A percentile compares a stretch with the other conserved stretches of the same genome.
Evolutionary conservation across 2,113 vertebrate genomes (phyloP).

Genomic region (Anoura caudifer): DNA sequence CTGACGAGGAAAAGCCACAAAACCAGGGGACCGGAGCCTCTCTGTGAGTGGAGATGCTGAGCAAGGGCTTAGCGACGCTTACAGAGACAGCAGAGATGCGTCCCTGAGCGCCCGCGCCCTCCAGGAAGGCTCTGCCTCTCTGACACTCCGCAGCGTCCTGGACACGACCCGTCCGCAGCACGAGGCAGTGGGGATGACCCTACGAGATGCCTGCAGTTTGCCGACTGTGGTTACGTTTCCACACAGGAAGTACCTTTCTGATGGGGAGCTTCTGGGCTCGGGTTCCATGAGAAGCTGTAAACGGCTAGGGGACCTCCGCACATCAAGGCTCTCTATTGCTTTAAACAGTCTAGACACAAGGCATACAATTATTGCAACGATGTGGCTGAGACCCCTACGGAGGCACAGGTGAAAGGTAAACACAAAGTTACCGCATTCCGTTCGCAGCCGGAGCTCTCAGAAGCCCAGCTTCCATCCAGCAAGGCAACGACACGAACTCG

Average conservation of each 20-base stretch:
- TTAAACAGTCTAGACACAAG: not conserved
- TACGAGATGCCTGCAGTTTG: accelerated
- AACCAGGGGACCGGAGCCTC: not conserved
- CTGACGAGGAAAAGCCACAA: not conserved
- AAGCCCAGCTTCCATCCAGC: not conserved
- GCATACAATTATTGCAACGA: accelerated
- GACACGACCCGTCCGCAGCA: not conserved
- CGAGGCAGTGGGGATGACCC: not conserved
- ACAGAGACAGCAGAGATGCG: not conserved
- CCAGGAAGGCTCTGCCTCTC: accelerated
- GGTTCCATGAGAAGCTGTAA: not conserved
- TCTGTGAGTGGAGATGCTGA: accelerated
- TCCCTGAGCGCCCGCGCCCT: too few species aligned
- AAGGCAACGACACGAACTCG: accelerated
- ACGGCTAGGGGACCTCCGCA: not conserved
- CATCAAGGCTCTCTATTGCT: not conserved
- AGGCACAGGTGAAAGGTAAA: not conserved
- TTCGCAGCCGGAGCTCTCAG: not conserved
- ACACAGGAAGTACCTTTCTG: not conserved
- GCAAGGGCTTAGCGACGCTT: accelerated
- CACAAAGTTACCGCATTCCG: not conserved
- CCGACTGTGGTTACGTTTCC: not conserved
- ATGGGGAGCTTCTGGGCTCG: not conserved
- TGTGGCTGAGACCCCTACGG: not conserved
- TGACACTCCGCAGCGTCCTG: accelerated